Evolutionary conservation across 1,140 invertebrate genomes (phyloP).

Genomic region (Homalodisca vitripennis): DNA sequence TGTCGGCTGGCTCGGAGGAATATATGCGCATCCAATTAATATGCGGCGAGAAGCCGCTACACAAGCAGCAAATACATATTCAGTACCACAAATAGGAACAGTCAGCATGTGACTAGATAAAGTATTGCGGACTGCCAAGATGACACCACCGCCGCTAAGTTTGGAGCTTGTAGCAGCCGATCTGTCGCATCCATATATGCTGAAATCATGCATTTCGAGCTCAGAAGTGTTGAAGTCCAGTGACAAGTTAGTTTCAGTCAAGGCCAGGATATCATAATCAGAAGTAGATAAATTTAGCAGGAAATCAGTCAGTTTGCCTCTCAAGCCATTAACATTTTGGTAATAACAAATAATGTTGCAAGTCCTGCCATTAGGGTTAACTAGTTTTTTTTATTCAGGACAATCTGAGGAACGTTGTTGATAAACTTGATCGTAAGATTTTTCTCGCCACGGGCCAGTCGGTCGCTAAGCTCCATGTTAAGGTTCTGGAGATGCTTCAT

Average conservation of each 20-base stretch:
- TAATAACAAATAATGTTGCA: not conserved
- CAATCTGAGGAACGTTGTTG: not conserved
- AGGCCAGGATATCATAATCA: not conserved
- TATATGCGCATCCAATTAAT: no score
- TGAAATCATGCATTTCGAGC: not conserved
- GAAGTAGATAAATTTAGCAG: not conserved
- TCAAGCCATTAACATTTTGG: constrained; percentile 1
- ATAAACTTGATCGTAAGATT: not conserved
- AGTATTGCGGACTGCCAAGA: no score
- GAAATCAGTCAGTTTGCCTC: not conserved
- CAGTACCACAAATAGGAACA: no score
- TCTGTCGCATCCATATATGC: not conserved
- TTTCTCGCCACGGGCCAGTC: not conserved
- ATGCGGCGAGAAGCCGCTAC: no score
- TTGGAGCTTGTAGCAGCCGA: not conserved
- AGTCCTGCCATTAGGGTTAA: not conserved
- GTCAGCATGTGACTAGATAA: no score
- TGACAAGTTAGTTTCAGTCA: not conserved
- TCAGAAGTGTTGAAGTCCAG: not conserved
- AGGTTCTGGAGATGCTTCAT: not conserved
- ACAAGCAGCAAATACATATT: no score
- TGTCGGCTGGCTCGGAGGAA: no score
- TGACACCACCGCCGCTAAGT: not conserved
- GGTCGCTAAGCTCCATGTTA: not conserved
- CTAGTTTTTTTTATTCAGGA: not conserved